A percentile compares a stretch with the other conserved stretches of the same genome.
phyloP scores from a whole-genome alignment of 2,797 vertebrate genomes.

The Amniataba percoides region DNA sequence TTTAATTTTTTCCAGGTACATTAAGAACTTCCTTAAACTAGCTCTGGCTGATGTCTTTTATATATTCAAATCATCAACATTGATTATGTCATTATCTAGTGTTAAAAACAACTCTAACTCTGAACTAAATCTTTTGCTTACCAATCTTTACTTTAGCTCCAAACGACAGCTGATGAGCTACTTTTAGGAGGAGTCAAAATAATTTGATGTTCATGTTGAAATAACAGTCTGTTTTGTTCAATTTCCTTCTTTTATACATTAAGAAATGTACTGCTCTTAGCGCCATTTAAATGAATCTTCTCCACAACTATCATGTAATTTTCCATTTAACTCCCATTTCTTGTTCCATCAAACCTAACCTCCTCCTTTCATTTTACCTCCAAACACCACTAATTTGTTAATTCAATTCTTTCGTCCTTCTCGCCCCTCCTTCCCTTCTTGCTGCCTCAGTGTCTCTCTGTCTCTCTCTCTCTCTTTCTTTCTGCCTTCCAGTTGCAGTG shows the following conservation, averaged over 20 bases:
- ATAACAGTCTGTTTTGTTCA: not conserved
- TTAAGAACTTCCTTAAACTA: no score
- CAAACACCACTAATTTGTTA: constrained; percentile 10
- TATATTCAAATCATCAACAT: not conserved
- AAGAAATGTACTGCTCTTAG: not conserved
- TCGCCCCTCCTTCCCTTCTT: not conserved
- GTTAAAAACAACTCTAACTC: not conserved
- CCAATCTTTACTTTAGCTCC: no score
- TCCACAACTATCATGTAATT: not conserved
- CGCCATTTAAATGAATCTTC: not conserved
- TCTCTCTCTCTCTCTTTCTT: not conserved
- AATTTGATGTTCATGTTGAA: not conserved
- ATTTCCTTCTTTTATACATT: not conserved
- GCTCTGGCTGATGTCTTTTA: no score
- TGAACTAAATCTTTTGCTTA: not conserved
- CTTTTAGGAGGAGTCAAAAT: not conserved
- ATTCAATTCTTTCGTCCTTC: not conserved
- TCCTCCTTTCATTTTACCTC: not conserved
- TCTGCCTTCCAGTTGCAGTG: constrained; percentile 38
- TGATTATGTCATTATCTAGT: not conserved
- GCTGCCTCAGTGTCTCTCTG: not conserved
- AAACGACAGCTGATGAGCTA: not conserved
- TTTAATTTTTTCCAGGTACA: not conserved
- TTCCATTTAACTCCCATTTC: not conserved
- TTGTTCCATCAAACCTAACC: not conserved